Percentiles rank a stretch among this genome's conserved stretches.
Evolutionary conservation across 2,113 vertebrate genomes (phyloP).

Genomic region (Cinclus mexicanus): DNA sequence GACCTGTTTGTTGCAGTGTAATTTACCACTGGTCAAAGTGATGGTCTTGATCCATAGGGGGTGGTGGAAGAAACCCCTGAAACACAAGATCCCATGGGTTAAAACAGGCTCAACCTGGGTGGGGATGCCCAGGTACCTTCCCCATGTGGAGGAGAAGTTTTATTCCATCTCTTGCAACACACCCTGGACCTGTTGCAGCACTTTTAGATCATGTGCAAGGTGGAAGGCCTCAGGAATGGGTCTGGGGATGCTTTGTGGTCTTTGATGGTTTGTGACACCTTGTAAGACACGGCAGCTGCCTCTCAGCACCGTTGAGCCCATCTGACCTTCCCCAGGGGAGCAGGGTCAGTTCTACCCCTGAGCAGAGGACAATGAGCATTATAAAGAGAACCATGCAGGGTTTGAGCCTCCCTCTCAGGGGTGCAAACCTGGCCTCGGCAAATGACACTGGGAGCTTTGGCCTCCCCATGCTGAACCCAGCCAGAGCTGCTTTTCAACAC

Average conservation of each 20-base stretch:
- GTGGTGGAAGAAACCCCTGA: not conserved
- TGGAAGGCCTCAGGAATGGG: not conserved
- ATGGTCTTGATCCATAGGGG: fast-evolving
- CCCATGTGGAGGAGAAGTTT: not conserved
- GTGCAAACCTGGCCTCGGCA: not conserved
- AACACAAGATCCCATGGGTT: not conserved
- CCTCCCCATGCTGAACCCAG: not conserved
- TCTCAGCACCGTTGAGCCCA: fast-evolving
- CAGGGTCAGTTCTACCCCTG: not conserved
- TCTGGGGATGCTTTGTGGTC: not conserved
- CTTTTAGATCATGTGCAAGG: not conserved
- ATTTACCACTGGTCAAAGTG: not conserved
- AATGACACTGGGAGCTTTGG: not conserved
- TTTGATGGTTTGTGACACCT: not conserved
- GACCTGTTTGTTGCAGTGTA: not conserved
- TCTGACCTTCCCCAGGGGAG: not conserved
- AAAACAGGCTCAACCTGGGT: not conserved
- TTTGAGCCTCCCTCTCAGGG: not conserved
- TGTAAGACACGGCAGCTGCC: fast-evolving
- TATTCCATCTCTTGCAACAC: too few species aligned
- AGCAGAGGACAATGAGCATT: not conserved
- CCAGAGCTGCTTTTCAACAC: fast-evolving
- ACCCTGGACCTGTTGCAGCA: not conserved
- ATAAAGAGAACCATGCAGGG: too few species aligned
- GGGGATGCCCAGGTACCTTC: not conserved